Percentiles rank a stretch among this genome's conserved stretches.
Evolutionary conservation across 1,140 invertebrate species (phyloP).

Genomic region (Chionoecetes opilio): DNA sequence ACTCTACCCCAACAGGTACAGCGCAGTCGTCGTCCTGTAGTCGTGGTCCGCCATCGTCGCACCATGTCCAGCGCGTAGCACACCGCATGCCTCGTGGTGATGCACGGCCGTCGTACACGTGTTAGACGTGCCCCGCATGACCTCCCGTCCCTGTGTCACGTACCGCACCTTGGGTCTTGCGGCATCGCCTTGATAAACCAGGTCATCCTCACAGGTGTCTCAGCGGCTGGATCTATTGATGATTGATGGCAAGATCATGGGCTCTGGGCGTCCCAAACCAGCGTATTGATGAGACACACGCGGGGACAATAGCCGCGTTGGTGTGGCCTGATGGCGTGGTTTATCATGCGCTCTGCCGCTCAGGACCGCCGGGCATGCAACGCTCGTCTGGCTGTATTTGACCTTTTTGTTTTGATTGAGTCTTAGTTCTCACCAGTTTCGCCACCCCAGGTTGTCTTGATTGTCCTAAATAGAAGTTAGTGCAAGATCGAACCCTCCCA

Average conservation of each 20-base stretch:
- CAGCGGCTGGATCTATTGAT: neutral
- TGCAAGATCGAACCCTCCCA: neutral
- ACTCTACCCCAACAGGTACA: conserved; percentile 80
- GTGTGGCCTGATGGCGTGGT: neutral
- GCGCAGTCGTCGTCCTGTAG: conserved; percentile 2
- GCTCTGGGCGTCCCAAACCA: neutral
- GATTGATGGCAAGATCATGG: neutral
- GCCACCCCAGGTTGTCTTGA: neutral
- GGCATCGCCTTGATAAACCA: neutral
- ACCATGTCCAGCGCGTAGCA: conserved; percentile 33
- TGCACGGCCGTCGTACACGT: neutral
- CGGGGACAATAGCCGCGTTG: neutral
- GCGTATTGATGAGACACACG: neutral
- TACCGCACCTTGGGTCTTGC: neutral
- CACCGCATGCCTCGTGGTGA: neutral
- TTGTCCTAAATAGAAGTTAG: neutral
- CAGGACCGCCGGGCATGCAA: neutral
- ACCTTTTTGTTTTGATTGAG: neutral
- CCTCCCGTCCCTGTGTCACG: neutral
- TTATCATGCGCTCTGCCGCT: neutral
- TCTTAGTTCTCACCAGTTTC: neutral
- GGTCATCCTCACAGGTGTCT: neutral
- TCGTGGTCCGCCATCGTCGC: neutral
- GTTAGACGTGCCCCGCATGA: neutral
- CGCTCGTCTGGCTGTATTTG: neutral